A percentile compares a stretch with the other conserved stretches of the same genome.
phyloP scores from a whole-genome alignment of 2,113 vertebrate species.

The Harpagus bidentatus region DNA sequence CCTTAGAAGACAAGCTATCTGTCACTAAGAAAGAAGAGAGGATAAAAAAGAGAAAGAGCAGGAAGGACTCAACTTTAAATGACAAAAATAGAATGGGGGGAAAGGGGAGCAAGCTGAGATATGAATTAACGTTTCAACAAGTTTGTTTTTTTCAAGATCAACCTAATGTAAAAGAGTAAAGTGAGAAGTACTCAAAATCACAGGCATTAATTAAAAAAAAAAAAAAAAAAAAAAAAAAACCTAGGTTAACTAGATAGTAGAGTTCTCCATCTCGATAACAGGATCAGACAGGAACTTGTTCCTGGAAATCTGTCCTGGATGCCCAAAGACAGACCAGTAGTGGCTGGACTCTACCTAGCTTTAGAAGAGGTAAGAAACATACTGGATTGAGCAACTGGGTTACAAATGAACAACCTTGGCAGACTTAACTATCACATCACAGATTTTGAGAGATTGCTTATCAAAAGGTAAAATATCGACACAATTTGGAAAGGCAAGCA shows the following conservation, averaged over 20 bases:
- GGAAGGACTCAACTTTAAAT: background rate
- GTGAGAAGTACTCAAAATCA: background rate
- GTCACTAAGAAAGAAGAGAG: background rate
- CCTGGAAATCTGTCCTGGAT: background rate
- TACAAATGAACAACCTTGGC: background rate
- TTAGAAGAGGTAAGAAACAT: background rate
- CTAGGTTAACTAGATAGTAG: background rate
- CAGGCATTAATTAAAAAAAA: background rate
- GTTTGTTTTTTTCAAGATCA: background rate
- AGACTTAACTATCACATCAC: background rate
- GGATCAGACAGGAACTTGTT: background rate
- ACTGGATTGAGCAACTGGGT: background rate
- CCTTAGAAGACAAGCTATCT: background rate
- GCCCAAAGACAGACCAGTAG: background rate
- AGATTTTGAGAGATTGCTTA: background rate
- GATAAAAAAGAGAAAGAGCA: background rate
- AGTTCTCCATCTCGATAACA: background rate
- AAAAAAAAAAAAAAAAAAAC: background rate
- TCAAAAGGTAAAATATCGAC: background rate
- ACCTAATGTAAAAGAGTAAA: background rate
- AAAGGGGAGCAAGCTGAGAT: background rate
- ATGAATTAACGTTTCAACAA: background rate
- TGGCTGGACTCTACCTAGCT: background rate
- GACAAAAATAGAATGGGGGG: background rate
- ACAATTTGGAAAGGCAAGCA: background rate